A percentile compares a stretch with the other conserved stretches of the same genome.
Evolutionary conservation across 2,888 invertebrate genomes (phyloP).

Genomic region (Stictocephala bisonia): DNA sequence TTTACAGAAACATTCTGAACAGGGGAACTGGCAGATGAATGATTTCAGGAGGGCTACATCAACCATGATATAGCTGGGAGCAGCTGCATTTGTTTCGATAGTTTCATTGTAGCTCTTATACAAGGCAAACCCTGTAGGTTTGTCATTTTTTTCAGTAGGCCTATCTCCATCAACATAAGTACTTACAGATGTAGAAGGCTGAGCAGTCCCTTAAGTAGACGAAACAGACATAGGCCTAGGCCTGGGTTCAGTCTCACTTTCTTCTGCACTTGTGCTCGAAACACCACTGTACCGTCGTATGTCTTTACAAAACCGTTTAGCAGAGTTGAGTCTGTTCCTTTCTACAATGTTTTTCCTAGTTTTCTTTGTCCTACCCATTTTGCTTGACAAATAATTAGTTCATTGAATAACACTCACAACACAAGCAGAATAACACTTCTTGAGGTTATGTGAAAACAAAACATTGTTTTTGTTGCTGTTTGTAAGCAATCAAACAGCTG

Average conservation of each 20-base stretch:
- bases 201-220: neutral
- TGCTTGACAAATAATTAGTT: too few species aligned
- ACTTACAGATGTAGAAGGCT: slow-evolving; percentile 13
- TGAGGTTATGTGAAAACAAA: too few species aligned
- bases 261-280: neutral
- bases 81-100: neutral
- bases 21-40: slow-evolving; percentile 25
- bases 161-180: neutral
- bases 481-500: too few species aligned
- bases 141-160: neutral
- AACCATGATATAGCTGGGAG: slow-evolving; percentile 12
- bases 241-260: neutral
- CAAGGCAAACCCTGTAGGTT: slow-evolving; percentile 4
- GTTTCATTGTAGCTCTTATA: slow-evolving; percentile 21
- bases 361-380: slow-evolving; percentile 26
- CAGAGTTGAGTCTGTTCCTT: slow-evolving; percentile 2
- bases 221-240: slow-evolving; percentile 1
- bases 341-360: slow-evolving; percentile 14
- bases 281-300: too few species aligned
- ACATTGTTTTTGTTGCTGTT: too few species aligned
- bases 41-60: neutral
- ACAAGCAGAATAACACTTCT: too few species aligned
- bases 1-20: slow-evolving; percentile 32
- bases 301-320: neutral
- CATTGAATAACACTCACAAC: too few species aligned